Percentiles rank a stretch among this genome's conserved stretches.
Evolutionary conservation across 2,113 vertebrate genomes (phyloP).

Genomic region (Psophia crepitans): DNA sequence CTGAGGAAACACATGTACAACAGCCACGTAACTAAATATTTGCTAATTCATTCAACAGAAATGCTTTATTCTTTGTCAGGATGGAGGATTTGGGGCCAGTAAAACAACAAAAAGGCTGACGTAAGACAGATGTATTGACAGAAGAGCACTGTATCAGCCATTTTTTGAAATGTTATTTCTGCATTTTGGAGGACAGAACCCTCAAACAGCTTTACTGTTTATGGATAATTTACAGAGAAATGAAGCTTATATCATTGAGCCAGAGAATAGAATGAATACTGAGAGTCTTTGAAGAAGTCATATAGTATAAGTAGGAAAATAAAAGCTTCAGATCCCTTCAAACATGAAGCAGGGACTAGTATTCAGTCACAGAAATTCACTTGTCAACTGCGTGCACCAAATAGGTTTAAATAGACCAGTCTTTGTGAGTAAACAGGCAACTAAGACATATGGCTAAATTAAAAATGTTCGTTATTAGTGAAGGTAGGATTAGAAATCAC

Average conservation of each 20-base stretch:
- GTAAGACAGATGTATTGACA: background rate
- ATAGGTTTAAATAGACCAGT: background rate
- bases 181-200: background rate
- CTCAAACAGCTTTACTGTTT: background rate
- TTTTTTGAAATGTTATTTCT: background rate
- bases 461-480: background rate
- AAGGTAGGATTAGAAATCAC: background rate
- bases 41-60: background rate
- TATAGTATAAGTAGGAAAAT: background rate
- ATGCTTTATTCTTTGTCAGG: background rate
- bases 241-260: background rate
- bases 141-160: background rate
- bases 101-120: background rate
- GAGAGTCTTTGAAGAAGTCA: background rate
- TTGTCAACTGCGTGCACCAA: background rate
- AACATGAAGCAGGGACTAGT: background rate
- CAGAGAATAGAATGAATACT: background rate
- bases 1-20: background rate
- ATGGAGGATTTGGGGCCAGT: background rate
- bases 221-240: constrained; percentile 3
- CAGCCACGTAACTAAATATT: background rate
- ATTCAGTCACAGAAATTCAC: background rate
- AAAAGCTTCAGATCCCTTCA: background rate
- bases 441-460: background rate
- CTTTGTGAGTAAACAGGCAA: background rate